Evolutionary conservation across 1,140 invertebrate genomes (phyloP).

Genomic region (Trichonephila clavipes): DNA sequence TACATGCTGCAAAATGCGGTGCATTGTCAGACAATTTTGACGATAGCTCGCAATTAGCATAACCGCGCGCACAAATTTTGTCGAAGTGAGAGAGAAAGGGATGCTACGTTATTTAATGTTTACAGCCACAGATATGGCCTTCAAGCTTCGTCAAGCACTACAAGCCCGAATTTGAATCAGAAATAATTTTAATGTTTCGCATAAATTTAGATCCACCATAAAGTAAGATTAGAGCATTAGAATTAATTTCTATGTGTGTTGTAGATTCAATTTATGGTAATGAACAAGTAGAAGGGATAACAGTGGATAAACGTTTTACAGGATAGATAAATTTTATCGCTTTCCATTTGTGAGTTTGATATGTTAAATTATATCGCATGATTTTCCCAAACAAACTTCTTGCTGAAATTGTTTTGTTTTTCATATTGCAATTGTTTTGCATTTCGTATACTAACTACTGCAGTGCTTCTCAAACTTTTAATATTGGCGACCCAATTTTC

Average conservation of each 20-base stretch:
- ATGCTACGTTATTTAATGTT: constrained; percentile 5
- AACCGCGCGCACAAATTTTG: not conserved
- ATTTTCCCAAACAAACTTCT: not conserved
- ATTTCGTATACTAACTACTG: too few species aligned
- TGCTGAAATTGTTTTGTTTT: not conserved
- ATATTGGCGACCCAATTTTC: too few species aligned
- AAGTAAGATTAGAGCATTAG: not conserved
- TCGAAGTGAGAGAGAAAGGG: not conserved
- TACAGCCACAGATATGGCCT: not conserved
- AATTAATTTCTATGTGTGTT: not conserved
- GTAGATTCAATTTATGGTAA: not conserved
- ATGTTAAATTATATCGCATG: not conserved
- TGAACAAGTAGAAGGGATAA: not conserved
- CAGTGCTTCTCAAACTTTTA: too few species aligned
- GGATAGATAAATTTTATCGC: not conserved
- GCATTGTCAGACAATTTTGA: constrained; percentile 40
- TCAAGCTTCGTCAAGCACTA: not conserved
- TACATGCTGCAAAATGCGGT: not conserved
- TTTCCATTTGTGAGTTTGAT: not conserved
- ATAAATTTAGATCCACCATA: not conserved
- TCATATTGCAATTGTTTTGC: too few species aligned
- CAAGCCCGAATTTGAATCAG: not conserved
- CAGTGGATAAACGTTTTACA: not conserved
- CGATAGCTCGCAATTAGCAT: constrained; percentile 40
- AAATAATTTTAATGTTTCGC: not conserved